phyloP scores from a whole-genome alignment of 2,888 invertebrate genomes.

The Microctonus brassicae region DNA sequence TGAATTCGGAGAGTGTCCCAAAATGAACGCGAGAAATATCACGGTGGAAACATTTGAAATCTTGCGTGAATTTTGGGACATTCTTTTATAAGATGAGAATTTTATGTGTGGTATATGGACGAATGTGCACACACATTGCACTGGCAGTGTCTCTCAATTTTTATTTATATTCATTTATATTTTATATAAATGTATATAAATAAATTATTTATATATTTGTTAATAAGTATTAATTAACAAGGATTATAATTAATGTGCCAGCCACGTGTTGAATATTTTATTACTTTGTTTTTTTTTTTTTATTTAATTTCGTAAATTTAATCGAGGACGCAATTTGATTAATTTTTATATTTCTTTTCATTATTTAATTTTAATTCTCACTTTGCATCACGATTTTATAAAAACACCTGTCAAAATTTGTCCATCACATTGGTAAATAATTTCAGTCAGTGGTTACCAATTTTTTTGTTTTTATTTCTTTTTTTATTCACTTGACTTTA shows the following conservation, averaged over 20 bases:
- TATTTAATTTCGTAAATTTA: neutral
- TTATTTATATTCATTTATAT: neutral
- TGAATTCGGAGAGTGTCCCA: no score
- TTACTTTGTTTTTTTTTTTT: neutral
- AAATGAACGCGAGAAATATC: no score
- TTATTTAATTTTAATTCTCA: neutral
- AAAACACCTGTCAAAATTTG: slow-evolving; percentile 12
- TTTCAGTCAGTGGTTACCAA: slow-evolving; percentile 1
- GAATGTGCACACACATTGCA: slow-evolving; percentile 40
- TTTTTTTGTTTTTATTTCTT: neutral
- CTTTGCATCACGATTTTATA: neutral
- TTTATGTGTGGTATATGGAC: slow-evolving; percentile 47
- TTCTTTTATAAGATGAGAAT: slow-evolving; percentile 33
- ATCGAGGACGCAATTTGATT: neutral
- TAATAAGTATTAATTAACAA: neutral
- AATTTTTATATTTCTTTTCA: neutral
- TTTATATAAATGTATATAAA: neutral
- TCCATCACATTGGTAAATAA: neutral
- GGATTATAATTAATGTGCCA: neutral
- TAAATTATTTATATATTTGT: neutral
- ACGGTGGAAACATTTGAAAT: no score
- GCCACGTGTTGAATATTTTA: neutral
- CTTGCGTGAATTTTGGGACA: no score
- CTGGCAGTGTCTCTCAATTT: slow-evolving; percentile 39
- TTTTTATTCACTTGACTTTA: neutral